These are phyloP conservation scores for Bradypodion ventrale DNA, from an alignment of 2,797 vertebrate species.

Conservation along the genomic window DNA sequence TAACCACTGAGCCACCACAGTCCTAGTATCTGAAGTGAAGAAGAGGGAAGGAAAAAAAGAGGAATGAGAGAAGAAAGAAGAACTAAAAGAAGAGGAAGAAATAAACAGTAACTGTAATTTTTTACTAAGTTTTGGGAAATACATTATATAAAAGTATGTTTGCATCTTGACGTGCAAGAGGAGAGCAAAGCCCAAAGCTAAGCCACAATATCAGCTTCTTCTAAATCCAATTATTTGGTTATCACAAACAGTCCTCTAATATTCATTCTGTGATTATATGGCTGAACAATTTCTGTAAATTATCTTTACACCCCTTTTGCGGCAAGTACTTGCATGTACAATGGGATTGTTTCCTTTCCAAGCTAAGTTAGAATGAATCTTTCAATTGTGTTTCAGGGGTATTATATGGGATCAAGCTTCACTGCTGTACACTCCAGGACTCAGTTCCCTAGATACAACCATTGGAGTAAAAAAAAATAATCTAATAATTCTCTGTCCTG, in stretches of 20 bases:
- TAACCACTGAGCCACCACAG: no score
- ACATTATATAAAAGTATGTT: not conserved
- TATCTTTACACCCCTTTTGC: constrained; percentile 50
- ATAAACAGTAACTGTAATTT: not conserved
- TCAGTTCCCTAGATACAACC: constrained; percentile 64
- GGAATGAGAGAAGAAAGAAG: not conserved
- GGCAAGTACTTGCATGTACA: constrained; percentile 60
- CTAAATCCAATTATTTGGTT: constrained; percentile 30
- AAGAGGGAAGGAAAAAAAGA: not conserved
- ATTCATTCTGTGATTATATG: constrained; percentile 34
- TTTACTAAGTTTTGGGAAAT: not conserved
- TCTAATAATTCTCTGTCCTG: constrained; percentile 60
- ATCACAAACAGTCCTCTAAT: constrained; percentile 33
- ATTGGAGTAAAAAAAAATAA: constrained; percentile 62
- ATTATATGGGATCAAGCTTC: constrained; percentile 56
- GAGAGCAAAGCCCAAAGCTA: not conserved
- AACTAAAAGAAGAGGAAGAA: not conserved
- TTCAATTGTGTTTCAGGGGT: constrained; percentile 62
- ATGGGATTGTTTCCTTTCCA: constrained; percentile 60
- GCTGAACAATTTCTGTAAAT: constrained; percentile 53
- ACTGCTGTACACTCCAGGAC: constrained; percentile 50
- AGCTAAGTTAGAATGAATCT: constrained; percentile 59
- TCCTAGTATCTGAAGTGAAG: no score
- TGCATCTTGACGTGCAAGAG: not conserved
- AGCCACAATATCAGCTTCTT: not conserved